Base-by-base conservation (phyloP, 2,113 vertebrate genomes). In the Paradoxurus hermaphroditus region DNA sequence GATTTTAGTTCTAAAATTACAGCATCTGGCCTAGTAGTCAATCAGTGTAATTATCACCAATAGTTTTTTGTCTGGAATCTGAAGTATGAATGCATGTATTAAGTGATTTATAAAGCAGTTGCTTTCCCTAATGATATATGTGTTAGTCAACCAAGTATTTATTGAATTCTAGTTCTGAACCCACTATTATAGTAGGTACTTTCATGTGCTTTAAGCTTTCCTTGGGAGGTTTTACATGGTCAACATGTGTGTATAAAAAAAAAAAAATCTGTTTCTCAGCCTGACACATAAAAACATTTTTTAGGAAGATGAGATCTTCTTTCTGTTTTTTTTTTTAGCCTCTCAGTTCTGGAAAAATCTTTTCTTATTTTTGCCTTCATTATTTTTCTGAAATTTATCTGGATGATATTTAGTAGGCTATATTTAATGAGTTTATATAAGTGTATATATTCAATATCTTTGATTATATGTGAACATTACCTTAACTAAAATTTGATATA, bases 351-450 rank as follows among this genome's bases (percentile, higher is more conserved):
- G 88, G 65, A 18, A 44, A 70, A 34, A 13, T 84, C 21, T 86
- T 92, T 83, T 79, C 21, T 63, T 86, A 41, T 86, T 93, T 77
- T 89, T 93, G 15, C 34, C 31, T 36, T 88, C 15, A 2, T 68
- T 97, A 25, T 90, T 96, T 90, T 91, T 39, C 86, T 93, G 36
- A 86, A 44, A 49, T 89, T 79, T 88, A 72, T 44, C 41, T 79
- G 73, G 84, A 21, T 87, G 53, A 68, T 86, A 85, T 41, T 94
- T 84, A 81, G 31, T 73, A 51, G 51, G 19, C 97, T n/a, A 41
- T 83, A 90, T 82, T 94, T 86, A 82, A 79, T 75, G 67, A 83
- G 12, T 87, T 89, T 95, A 84, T 90, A 1, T 91, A 94, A 65
- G 29, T 51, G 3, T 56, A 53, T 93, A 2, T 90, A 25, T 72